These are phyloP conservation scores for Microhierax caerulescens DNA, from an alignment of 2,797 vertebrate genomes.

Conservation along the genomic window DNA sequence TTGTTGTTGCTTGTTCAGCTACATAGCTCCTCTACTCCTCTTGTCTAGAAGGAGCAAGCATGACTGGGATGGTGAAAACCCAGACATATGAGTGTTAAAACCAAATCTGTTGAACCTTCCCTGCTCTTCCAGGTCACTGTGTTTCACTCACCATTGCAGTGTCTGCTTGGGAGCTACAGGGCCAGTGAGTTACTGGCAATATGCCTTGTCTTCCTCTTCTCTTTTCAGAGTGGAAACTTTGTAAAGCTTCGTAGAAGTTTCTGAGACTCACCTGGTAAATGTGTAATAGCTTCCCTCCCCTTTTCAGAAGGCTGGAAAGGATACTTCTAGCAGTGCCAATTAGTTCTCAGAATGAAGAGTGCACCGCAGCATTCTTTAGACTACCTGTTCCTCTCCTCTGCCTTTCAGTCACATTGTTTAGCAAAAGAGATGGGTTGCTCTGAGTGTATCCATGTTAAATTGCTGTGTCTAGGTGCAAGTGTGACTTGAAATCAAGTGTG, in stretches of 20 bases:
- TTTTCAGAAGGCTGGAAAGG: neutral
- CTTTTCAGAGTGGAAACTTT: neutral
- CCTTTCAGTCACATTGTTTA: accelerated
- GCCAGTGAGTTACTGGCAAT: neutral
- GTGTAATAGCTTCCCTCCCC: neutral
- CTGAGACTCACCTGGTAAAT: neutral
- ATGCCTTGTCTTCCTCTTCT: neutral
- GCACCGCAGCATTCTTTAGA: neutral
- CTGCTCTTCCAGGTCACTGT: accelerated
- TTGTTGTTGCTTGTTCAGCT: no score
- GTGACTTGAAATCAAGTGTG: neutral
- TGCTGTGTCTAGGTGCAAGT: neutral
- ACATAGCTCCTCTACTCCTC: accelerated
- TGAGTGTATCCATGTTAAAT: accelerated
- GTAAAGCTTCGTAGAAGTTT: neutral
- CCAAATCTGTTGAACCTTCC: neutral
- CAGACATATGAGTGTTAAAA: neutral
- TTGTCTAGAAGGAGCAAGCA: accelerated
- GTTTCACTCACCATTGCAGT: no score
- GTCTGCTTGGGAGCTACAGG: neutral
- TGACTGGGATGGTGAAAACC: neutral
- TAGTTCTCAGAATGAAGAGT: neutral
- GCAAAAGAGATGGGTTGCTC: neutral
- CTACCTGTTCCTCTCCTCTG: no score
- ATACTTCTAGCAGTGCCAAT: neutral